These are phyloP conservation scores for Aspidapion aeneum DNA, from an alignment of 2,888 invertebrate species.

Conservation along the genomic window DNA sequence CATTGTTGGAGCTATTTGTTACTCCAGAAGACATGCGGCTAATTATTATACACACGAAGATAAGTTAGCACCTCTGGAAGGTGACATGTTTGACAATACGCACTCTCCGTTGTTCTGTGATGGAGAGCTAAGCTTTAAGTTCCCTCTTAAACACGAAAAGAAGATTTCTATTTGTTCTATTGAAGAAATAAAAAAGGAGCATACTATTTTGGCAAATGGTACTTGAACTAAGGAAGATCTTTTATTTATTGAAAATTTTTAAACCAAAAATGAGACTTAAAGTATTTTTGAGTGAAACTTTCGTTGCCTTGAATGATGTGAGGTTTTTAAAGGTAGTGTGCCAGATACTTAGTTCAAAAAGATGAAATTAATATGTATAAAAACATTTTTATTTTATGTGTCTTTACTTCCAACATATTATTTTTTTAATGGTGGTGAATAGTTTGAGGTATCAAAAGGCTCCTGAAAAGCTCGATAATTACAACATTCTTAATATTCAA, in stretches of 20 bases:
- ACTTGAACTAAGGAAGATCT: conserved; percentile 12
- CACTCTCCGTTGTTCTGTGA: conserved; percentile 48
- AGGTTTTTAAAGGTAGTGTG: neutral
- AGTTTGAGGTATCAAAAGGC: conserved; percentile 59
- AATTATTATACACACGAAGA: conserved; percentile 81
- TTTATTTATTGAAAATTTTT: conserved; percentile 1
- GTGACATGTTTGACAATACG: conserved; percentile 49
- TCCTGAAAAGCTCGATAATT: conserved; percentile 42
- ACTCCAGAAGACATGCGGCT: conserved; percentile 68
- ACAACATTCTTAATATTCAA: conserved; percentile 47
- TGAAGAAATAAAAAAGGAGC: conserved; percentile 47
- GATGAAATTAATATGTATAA: no score
- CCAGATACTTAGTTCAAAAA: neutral
- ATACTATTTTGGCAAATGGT: conserved; percentile 31
- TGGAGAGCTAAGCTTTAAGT: conserved; percentile 57
- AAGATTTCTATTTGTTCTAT: conserved; percentile 47
- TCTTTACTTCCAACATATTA: no score
- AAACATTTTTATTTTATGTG: no score
- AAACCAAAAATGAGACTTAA: neutral
- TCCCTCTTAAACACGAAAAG: conserved; percentile 49
- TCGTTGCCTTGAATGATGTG: neutral
- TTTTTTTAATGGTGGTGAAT: no score
- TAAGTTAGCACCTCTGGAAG: conserved; percentile 48
- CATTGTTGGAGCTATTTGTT: conserved; percentile 55
- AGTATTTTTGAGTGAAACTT: neutral